phyloP scores from a whole-genome alignment of 2,113 vertebrate genomes.

The Megaceryle torquata region DNA sequence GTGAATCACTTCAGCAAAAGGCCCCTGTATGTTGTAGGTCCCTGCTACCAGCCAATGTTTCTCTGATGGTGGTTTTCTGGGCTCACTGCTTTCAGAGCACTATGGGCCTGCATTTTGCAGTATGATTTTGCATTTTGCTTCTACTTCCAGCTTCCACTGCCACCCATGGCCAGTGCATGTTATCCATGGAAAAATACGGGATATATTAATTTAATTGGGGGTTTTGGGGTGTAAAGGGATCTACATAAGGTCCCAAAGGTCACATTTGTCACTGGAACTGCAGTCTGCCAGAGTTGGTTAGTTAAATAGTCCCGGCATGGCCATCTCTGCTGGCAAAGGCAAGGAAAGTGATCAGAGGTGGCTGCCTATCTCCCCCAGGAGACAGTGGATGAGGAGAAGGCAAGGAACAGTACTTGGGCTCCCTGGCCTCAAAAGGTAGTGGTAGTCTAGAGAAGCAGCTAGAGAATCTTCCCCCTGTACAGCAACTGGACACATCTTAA shows the following conservation, averaged over 20 bases:
- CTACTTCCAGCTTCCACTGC: background rate
- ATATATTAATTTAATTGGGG: background rate
- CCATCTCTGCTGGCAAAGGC: background rate
- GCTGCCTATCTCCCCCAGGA: background rate
- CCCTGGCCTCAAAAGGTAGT: background rate
- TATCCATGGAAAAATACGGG: background rate
- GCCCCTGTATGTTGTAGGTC: background rate
- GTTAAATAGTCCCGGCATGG: background rate
- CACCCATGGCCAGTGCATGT: background rate
- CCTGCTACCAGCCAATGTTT: background rate
- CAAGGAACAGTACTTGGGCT: background rate
- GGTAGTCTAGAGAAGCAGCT: background rate
- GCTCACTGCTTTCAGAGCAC: background rate
- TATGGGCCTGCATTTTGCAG: background rate
- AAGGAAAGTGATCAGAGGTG: background rate
- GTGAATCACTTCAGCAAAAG: background rate
- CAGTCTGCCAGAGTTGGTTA: background rate
- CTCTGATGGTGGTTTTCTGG: background rate
- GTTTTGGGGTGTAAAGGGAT: background rate
- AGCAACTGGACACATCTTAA: background rate
- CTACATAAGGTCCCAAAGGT: background rate
- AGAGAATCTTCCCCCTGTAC: background rate
- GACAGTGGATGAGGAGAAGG: background rate
- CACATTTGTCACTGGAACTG: background rate
- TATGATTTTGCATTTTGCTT: background rate